phyloP scores from a whole-genome alignment of 2,888 invertebrate genomes.

The Rosalia funebris region DNA sequence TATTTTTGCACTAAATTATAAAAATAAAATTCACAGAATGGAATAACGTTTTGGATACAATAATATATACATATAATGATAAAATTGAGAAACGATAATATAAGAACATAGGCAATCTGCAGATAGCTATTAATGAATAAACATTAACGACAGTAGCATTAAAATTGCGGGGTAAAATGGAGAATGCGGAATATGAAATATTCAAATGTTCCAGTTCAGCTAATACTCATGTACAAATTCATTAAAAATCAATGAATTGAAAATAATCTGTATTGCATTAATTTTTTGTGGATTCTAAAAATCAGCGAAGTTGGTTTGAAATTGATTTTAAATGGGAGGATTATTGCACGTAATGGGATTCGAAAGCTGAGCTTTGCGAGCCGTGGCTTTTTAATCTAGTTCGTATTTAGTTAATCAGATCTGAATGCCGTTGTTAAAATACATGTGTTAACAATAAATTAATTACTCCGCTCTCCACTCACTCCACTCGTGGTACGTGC shows the following conservation, averaged over 20 bases:
- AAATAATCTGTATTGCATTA: slow-evolving; percentile 48
- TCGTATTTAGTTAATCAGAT: slow-evolving; percentile 52
- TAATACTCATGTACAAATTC: slow-evolving; percentile 28
- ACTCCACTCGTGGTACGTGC: no score
- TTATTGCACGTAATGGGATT: slow-evolving; percentile 58
- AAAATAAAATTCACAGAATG: no score
- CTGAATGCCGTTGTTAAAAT: slow-evolving; percentile 42
- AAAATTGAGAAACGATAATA: no score
- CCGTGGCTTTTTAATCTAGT: slow-evolving; percentile 56
- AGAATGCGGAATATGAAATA: slow-evolving; percentile 6
- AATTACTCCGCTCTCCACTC: neutral
- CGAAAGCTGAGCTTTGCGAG: slow-evolving; percentile 54
- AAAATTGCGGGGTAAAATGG: neutral
- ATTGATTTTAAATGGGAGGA: slow-evolving; percentile 61
- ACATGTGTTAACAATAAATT: slow-evolving; percentile 1
- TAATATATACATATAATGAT: no score
- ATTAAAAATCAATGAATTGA: slow-evolving; percentile 50
- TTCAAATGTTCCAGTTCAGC: slow-evolving; percentile 8
- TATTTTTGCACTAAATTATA: no score
- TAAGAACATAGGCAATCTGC: no score
- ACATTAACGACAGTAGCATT: neutral
- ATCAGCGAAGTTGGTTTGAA: slow-evolving; percentile 54
- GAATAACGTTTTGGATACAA: no score
- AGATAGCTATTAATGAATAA: neutral
- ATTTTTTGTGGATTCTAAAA: slow-evolving; percentile 56